Conservation (phyloP, 2,797 vertebrate species). For the Esox masquinongy region DNA sequence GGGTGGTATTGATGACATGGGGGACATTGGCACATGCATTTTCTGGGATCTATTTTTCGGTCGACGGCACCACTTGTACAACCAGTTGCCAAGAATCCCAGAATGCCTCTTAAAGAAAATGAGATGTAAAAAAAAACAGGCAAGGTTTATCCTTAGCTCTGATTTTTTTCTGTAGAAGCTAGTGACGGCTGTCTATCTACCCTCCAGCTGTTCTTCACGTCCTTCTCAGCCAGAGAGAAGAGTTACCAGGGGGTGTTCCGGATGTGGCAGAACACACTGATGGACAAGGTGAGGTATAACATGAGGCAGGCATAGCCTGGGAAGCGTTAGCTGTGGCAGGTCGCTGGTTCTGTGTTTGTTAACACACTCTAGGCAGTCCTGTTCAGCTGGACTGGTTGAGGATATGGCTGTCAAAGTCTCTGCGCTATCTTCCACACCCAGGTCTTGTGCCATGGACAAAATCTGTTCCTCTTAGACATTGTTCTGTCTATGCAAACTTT, state of each 20-base stretch:
- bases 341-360: neutral
- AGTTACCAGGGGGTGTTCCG: slow-evolving; percentile 87
- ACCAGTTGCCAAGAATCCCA: no score
- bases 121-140: no score
- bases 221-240: slow-evolving; percentile 90
- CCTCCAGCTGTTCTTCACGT: slow-evolving; percentile 88
- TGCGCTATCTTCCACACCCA: no score
- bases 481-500: neutral
- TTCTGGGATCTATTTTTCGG: no score
- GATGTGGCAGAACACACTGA: slow-evolving; percentile 90
- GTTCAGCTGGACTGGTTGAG: neutral
- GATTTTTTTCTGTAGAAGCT: neutral
- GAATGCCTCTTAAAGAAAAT: no score
- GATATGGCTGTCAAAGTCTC: neutral
- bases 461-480: neutral
- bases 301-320: no score
- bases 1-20: no score
- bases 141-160: no score
- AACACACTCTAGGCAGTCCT: neutral
- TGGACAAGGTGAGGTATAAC: slow-evolving; percentile 81
- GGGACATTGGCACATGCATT: no score
- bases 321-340: no score
- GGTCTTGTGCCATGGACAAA: neutral
- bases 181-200: neutral
- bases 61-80: no score